These are phyloP conservation scores for Myioborus melanocephalus DNA, from an alignment of 2,797 vertebrate species.

Conservation along the genomic window DNA sequence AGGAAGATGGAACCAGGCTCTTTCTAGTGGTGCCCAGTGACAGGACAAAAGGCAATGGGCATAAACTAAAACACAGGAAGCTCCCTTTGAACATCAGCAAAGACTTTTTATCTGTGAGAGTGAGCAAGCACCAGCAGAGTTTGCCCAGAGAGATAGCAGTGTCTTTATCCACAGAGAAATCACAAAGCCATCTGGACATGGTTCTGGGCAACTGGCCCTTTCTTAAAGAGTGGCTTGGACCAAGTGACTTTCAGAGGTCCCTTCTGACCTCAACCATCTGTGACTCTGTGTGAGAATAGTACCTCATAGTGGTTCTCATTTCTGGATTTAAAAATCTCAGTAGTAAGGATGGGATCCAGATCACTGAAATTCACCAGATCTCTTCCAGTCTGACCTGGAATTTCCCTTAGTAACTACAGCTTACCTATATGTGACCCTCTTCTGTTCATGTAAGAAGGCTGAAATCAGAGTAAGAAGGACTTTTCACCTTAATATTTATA, in stretches of 20 bases:
- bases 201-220: not conserved
- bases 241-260: not conserved
- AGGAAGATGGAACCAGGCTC: not conserved
- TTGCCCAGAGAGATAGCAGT: not conserved
- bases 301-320: not conserved
- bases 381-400: not conserved
- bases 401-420: not conserved
- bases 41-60: not conserved
- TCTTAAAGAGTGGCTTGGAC: not conserved
- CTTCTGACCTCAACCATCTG: not conserved
- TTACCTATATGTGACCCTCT: not conserved
- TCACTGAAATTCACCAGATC: not conserved
- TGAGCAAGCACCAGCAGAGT: not conserved
- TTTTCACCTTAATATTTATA: not conserved
- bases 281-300: not conserved
- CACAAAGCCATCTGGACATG: not conserved
- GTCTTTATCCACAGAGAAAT: not conserved
- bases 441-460: not conserved
- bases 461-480: not conserved
- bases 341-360: not conserved
- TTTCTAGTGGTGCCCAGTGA: not conserved
- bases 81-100: not conserved
- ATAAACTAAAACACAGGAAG: not conserved
- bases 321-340: not conserved
- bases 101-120: not conserved